Base-by-base conservation (phyloP, 2,888 invertebrate species). In the Hemicrepidius hirtus region DNA sequence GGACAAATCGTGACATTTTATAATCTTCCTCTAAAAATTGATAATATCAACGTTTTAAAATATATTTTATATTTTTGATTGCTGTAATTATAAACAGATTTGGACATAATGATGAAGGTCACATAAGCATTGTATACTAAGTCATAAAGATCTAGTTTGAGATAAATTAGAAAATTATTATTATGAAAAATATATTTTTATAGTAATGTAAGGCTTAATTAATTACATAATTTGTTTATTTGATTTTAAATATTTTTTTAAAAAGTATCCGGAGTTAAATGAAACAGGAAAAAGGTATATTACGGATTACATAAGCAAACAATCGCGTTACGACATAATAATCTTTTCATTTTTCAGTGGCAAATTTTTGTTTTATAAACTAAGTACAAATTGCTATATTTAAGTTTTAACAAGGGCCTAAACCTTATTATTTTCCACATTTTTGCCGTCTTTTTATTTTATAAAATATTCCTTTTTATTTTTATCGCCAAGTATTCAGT, bases 321-420 rank as follows among this genome's bases (percentile, higher is more conserved):
- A 68, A 16, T n/a, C n/a, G n/a, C 32, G 37, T 59, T 20, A 32
- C 57, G 24, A 24, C 59, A 49, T 65, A 59, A 57, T 65, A 69
- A 69, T 63, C 44, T 55, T 70, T 73, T 71, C 71, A 78, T 77
- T 79, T 79, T 79, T 79, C 79, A 77, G 79, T 79, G 79, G 79
- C 79, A 73, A 32, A 75, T 72, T 79, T 77, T 78, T 78, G 75
- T 77, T 78, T 77, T 78, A 75, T 73, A 75, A 78, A 78, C 74
- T 77, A 74, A 73, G 76, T 76, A 75, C 79, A 79, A 79, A 79
- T 79, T 79, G 79, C 79, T 79, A 79, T 79, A 78, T 74, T 79
- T 79, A 79, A 77, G 73, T 71, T 67, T 71, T 72, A 78, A 78
- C 78, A 79, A 78, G 75, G 76, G 69, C 70, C 67, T 68, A 73